Base-by-base conservation (phyloP, 2,113 vertebrate species). In the Lophotis ruficrista region DNA sequence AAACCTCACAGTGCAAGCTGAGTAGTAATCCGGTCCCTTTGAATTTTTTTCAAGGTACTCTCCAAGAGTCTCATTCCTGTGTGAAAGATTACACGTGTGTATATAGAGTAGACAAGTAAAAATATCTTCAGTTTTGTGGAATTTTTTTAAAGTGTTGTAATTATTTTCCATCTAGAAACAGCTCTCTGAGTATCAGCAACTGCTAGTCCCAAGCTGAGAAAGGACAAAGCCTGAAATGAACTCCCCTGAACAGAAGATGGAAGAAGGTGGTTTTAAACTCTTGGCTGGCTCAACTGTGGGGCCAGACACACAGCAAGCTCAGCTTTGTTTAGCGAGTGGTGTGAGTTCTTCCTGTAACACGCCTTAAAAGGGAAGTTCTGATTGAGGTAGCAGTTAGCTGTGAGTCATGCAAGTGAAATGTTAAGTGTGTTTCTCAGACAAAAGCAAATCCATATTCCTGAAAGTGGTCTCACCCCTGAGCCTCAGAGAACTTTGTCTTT, bases 321-420 rank as follows among this genome's bases (percentile, higher is more conserved):
- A 15, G 82, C 66, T 89, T 82, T 93, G 84, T 93, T 94, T 51
- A 79, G 82, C 19, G 66, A 82, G 66, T 15, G 43, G 12, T 72
- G 89, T 17, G 68, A 92, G 77, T 20, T 57, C 90, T 96, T 97
- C 94, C 96, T 97, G 89, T 72, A 95, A 93, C 93, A 95, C 38
- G 90, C 96, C 95, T 96, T 96, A 96, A 96, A 96, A 97, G 95
- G 96, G 95, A 97, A 96, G 93, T 91, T 96, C 71, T 84, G 33
- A 72, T 4, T 35, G 90, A 89, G 85, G 94, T 94, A 79, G 95
- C n/a, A 73, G 86, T 96, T 90, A 93, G 90, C 89, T 89, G 76
- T 98, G 98, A 98, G 93, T 98, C 98, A 98, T 65, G 23, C 24
- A 0, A 97, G 91, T 82, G 78, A 97, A 98, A 98, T 79, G 93